These are phyloP conservation scores for Motacilla alba DNA, from an alignment of 2,113 vertebrate species.

Conservation along the genomic window DNA sequence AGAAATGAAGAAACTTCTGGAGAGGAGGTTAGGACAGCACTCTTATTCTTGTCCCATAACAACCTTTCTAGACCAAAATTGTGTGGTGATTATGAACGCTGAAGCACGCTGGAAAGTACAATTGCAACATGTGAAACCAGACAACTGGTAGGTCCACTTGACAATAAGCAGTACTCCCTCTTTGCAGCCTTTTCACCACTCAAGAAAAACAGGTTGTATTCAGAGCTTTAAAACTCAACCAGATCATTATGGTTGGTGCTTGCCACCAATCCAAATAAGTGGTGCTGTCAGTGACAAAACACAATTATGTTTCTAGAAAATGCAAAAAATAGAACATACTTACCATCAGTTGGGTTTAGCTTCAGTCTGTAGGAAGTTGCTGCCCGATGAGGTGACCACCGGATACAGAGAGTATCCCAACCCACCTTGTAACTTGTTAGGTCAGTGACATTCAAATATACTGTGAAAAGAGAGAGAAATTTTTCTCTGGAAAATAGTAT, in stretches of 20 bases:
- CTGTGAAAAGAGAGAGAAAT: slow-evolving; percentile 60
- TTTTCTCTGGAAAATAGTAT: neutral
- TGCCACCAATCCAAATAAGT: neutral
- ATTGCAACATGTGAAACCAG: neutral
- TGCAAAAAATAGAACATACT: neutral
- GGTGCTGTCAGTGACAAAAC: neutral
- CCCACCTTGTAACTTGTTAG: slow-evolving; percentile 83
- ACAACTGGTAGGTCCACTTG: neutral
- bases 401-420: slow-evolving; percentile 89
- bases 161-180: neutral
- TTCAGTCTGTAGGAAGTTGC: slow-evolving; percentile 94
- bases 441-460: slow-evolving; percentile 93
- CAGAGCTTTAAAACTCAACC: neutral
- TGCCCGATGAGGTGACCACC: slow-evolving; percentile 86
- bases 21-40: neutral
- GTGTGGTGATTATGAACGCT: neutral
- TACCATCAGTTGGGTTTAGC: slow-evolving; percentile 86
- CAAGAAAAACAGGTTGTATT: neutral
- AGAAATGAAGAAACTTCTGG: neutral
- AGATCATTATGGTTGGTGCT: neutral
- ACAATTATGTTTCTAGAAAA: neutral
- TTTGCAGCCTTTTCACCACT: neutral
- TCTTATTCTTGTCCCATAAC: neutral
- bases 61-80: neutral
- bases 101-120: neutral